These are phyloP conservation scores for Leptopilina boulardi DNA, from an alignment of 1,140 invertebrate genomes.

Conservation along the genomic window DNA sequence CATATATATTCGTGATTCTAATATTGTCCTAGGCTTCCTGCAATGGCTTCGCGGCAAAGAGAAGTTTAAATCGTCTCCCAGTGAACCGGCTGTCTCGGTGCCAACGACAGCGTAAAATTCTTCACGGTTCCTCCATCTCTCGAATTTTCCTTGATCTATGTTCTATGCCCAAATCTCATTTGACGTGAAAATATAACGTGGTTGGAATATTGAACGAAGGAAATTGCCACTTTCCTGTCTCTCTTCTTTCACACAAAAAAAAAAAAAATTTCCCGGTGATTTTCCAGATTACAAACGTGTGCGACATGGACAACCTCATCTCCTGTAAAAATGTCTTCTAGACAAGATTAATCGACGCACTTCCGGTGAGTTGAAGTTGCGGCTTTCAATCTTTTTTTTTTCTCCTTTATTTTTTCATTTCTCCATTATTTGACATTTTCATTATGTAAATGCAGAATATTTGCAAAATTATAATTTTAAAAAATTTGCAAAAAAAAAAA, in stretches of 20 bases:
- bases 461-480: no score
- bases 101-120: slow-evolving; percentile 48
- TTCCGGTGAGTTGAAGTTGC: slow-evolving; percentile 15
- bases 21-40: slow-evolving; percentile 72
- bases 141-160: background rate
- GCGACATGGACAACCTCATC: background rate
- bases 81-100: slow-evolving; percentile 55
- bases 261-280: background rate
- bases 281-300: background rate
- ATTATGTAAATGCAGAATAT: background rate
- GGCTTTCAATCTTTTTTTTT: background rate
- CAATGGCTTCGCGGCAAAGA: slow-evolving; percentile 44
- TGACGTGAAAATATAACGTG: background rate
- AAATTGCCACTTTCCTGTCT: background rate
- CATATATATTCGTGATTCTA: slow-evolving; percentile 69
- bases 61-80: slow-evolving; percentile 43
- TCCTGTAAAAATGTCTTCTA: background rate
- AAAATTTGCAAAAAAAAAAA: no score
- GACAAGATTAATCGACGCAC: slow-evolving; percentile 13
- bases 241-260: background rate
- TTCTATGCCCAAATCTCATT: slow-evolving; percentile 12
- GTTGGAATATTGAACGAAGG: background rate
- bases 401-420: no score
- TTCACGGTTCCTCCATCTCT: slow-evolving; percentile 31
- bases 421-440: background rate